phyloP scores from a whole-genome alignment of 2,797 vertebrate species.

The Perodicticus potto region DNA sequence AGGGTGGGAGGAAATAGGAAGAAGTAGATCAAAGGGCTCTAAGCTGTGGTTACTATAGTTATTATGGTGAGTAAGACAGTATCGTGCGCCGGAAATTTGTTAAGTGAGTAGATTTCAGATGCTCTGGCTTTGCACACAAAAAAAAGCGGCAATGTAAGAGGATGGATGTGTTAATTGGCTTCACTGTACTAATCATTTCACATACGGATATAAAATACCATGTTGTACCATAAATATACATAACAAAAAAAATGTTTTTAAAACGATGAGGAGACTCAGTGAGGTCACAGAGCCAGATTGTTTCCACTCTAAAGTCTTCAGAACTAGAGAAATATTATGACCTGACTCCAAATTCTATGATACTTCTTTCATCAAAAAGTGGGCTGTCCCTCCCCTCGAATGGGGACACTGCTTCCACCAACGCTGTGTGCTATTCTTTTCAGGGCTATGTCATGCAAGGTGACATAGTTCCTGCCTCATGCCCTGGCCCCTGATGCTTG shows the following conservation, averaged over 20 bases:
- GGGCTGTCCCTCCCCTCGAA: fast-evolving
- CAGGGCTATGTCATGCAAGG: fast-evolving
- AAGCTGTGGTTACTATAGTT: background rate
- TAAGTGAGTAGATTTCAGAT: background rate
- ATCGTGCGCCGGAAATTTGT: too few species aligned
- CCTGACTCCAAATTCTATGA: background rate
- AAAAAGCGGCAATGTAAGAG: background rate
- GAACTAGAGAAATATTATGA: background rate
- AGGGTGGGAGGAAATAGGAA: background rate
- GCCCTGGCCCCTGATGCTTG: fast-evolving
- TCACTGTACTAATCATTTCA: background rate
- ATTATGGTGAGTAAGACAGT: too few species aligned
- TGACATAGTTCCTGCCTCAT: fast-evolving
- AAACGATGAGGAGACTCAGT: background rate
- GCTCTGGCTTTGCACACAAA: background rate
- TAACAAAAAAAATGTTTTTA: background rate
- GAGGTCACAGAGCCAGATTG: background rate
- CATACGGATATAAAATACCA: background rate
- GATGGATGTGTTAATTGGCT: background rate
- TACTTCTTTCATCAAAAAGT: background rate
- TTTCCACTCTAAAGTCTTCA: background rate
- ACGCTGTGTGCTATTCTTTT: background rate
- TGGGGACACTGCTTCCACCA: too few species aligned
- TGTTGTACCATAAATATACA: background rate
- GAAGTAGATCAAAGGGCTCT: background rate